phyloP scores from a whole-genome alignment of 2,888 invertebrate genomes.

The Diaperis boleti region DNA sequence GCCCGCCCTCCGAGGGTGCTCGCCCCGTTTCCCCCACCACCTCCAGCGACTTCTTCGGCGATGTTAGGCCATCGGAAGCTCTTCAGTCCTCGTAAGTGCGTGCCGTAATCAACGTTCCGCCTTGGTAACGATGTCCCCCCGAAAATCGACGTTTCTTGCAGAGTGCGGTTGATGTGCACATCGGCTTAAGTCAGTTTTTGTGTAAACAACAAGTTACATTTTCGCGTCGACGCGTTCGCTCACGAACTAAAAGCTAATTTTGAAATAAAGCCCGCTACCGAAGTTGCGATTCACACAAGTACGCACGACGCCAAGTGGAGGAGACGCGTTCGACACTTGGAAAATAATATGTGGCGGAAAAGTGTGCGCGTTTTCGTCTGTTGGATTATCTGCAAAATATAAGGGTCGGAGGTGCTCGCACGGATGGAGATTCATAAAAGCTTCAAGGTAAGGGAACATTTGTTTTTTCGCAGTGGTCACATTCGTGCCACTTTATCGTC shows the following conservation, averaged over 20 bases:
- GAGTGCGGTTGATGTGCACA: background rate
- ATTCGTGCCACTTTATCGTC: no score
- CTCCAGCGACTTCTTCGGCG: constrained; percentile 12
- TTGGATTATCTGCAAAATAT: constrained; percentile 33
- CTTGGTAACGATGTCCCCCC: constrained; percentile 1
- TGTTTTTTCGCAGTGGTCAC: constrained; percentile 6
- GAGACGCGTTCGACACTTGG: constrained; percentile 36
- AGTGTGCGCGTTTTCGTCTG: constrained; percentile 49
- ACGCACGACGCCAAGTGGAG: constrained; percentile 47
- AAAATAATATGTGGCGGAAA: constrained; percentile 53
- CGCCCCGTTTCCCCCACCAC: constrained; percentile 7
- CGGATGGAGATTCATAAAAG: constrained; percentile 47
- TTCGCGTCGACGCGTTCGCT: constrained; percentile 44
- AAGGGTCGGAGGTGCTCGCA: constrained; percentile 38
- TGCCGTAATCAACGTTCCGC: constrained; percentile 17
- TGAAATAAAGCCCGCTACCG: constrained; percentile 53
- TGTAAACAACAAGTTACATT: constrained; percentile 31
- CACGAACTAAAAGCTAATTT: constrained; percentile 54
- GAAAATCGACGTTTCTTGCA: constrained; percentile 8
- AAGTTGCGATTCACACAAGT: constrained; percentile 53
- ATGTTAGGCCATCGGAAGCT: constrained; percentile 10
- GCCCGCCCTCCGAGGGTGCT: background rate
- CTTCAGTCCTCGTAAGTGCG: constrained; percentile 31
- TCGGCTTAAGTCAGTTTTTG: constrained; percentile 18
- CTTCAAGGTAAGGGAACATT: constrained; percentile 43